Conservation (phyloP, 37 sponge, comb jelly and placozoan genomes). For the Beroe ovata region DNA sequence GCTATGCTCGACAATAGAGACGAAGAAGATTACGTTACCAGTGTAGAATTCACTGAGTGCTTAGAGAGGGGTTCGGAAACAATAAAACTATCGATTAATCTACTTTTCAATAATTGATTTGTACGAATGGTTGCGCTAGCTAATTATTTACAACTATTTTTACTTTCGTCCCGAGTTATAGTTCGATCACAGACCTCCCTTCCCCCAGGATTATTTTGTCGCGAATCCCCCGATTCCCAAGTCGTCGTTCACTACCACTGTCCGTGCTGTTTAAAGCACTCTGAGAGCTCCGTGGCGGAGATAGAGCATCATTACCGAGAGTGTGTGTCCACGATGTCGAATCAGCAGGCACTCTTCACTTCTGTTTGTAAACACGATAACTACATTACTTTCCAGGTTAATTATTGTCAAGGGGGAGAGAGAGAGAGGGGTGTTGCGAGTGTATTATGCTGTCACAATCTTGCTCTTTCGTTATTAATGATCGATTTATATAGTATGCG, state of each 20-base stretch:
- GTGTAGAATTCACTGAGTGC: conserved; percentile 40
- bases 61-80: conserved; percentile 8
- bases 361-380: conserved; percentile 41
- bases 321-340: conserved; percentile 39
- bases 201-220: conserved; percentile 55
- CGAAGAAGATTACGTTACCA: conserved; percentile 41
- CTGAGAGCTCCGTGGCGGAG: neutral
- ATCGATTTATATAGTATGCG: too few species aligned
- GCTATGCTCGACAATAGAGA: neutral
- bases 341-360: neutral
- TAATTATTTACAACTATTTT: too few species aligned
- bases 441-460: too few species aligned
- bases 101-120: too few species aligned
- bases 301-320: conserved; percentile 51
- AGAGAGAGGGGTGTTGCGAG: too few species aligned
- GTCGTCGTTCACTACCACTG: conserved; percentile 44
- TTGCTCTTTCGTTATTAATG: too few species aligned
- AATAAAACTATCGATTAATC: too few species aligned
- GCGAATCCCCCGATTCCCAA: neutral
- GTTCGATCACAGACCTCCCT: too few species aligned
- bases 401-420: too few species aligned
- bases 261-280: conserved; percentile 52
- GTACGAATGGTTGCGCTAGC: too few species aligned
- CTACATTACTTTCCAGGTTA: conserved; percentile 49
- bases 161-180: too few species aligned